phyloP scores from a whole-genome alignment of 1,140 invertebrate species.

The Halotydeus destructor region DNA sequence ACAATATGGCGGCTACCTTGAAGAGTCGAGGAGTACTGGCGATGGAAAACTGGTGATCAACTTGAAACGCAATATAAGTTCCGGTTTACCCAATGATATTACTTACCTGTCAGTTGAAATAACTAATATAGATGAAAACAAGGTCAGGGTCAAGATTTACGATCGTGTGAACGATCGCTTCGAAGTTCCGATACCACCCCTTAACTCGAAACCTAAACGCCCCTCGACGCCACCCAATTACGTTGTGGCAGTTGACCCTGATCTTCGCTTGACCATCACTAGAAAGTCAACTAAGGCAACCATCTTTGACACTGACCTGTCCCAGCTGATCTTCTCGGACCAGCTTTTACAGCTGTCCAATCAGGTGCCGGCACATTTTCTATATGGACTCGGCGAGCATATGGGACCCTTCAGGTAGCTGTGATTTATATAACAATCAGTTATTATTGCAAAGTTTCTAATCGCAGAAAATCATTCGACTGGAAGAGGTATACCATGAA shows the following conservation, averaged over 20 bases:
- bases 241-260: too few species aligned
- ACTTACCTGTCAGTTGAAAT: slow-evolving; percentile 35
- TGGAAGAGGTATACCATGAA: slow-evolving; percentile 8
- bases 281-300: background rate
- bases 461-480: background rate
- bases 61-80: too few species aligned
- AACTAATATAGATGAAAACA: slow-evolving; percentile 34
- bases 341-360: slow-evolving; percentile 4
- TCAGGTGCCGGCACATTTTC: slow-evolving; percentile 1
- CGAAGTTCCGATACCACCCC: slow-evolving; percentile 19
- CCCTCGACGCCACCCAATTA: too few species aligned
- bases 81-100: slow-evolving; percentile 42
- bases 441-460: too few species aligned
- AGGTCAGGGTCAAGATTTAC: slow-evolving; percentile 41
- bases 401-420: slow-evolving; percentile 10
- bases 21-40: too few species aligned
- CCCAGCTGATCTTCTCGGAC: background rate
- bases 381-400: slow-evolving; percentile 13
- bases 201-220: too few species aligned
- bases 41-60: too few species aligned
- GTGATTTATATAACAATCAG: too few species aligned
- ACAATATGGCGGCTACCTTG: too few species aligned
- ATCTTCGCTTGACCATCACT: slow-evolving; percentile 2
- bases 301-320: slow-evolving; percentile 3
- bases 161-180: slow-evolving; percentile 19